phyloP scores from a whole-genome alignment of 2,113 vertebrate genomes.

The Marmota flaviventris region DNA sequence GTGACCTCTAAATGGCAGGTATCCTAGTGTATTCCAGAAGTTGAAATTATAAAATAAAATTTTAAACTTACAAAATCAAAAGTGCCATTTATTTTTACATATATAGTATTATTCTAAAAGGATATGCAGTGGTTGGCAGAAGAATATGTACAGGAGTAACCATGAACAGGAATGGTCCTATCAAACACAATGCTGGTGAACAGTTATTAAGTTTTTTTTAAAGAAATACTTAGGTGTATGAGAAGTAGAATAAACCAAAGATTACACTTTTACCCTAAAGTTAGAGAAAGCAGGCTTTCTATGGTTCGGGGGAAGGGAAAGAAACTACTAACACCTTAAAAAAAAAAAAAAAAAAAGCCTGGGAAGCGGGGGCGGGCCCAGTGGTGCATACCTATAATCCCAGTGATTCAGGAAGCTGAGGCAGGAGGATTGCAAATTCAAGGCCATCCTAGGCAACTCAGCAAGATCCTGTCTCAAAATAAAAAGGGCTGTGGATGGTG shows the following conservation, averaged over 20 bases:
- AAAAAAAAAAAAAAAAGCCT: constrained; percentile 9
- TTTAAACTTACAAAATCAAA: neutral
- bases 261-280: constrained; percentile 17
- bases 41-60: neutral
- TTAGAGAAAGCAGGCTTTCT: constrained; percentile 3
- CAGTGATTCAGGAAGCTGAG: no score
- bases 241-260: neutral
- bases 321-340: constrained; percentile 2
- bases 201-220: neutral
- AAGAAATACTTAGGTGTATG: constrained; percentile 11
- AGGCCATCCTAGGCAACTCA: no score
- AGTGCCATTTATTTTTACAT: constrained; percentile 35
- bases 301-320: neutral
- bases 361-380: no score
- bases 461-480: no score
- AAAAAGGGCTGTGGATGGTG: no score
- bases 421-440: no score
- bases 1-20: neutral
- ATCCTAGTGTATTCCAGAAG: constrained; percentile 25
- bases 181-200: neutral
- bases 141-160: neutral
- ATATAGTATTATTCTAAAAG: constrained; percentile 5
- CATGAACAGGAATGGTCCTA: neutral
- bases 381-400: no score
- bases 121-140: neutral